A percentile compares a stretch with the other conserved stretches of the same genome.
phyloP scores from a whole-genome alignment of 1,140 invertebrate species.

The Venustaconcha ellipsiformis region DNA sequence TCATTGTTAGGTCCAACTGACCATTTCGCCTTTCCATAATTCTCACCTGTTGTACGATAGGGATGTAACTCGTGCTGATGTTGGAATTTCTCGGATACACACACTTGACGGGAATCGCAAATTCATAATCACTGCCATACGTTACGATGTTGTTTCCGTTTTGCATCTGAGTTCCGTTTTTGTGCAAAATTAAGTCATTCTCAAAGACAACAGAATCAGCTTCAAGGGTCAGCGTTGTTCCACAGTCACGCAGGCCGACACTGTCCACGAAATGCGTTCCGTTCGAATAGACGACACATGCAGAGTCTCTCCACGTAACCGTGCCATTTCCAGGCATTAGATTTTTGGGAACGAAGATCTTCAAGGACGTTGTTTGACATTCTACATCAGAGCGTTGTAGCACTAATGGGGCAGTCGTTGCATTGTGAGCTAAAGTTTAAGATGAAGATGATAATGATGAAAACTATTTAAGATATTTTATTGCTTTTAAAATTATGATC shows the following conservation, averaged over 20 bases:
- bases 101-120: constrained; percentile 23
- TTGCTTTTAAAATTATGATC: too few species aligned
- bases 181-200: constrained; percentile 44
- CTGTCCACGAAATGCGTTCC: constrained; percentile 26
- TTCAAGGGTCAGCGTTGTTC: constrained; percentile 22
- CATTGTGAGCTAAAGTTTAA: too few species aligned
- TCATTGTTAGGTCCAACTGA: constrained; percentile 15
- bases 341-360: constrained; percentile 11
- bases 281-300: constrained; percentile 16
- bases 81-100: constrained; percentile 15
- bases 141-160: constrained; percentile 5
- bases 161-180: constrained; percentile 3
- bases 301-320: constrained; percentile 23
- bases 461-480: too few species aligned
- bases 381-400: constrained; percentile 21
- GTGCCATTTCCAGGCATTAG: constrained; percentile 13
- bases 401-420: constrained; percentile 6
- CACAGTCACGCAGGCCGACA: constrained; percentile 24
- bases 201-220: constrained; percentile 27
- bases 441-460: too few species aligned
- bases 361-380: constrained; percentile 13
- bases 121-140: constrained; percentile 19
- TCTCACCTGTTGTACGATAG: constrained; percentile 21
- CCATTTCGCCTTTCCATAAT: constrained; percentile 25
- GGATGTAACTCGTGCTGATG: constrained; percentile 14